phyloP scores from a whole-genome alignment of 2,113 vertebrate genomes.

The Marmota flaviventris region DNA sequence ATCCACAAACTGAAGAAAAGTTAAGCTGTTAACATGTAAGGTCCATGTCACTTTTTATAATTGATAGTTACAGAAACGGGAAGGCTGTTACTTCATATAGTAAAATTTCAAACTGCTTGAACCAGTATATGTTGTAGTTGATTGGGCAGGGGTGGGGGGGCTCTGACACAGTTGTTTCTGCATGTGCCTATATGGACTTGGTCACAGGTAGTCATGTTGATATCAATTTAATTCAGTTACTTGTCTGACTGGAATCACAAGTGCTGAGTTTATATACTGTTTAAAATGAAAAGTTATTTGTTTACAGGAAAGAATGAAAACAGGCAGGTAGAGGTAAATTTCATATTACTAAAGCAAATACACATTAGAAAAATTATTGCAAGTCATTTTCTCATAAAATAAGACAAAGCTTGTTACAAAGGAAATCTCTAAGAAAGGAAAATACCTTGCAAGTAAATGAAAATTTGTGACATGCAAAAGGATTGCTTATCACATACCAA shows the following conservation, averaged over 20 bases:
- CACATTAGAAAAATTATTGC: neutral
- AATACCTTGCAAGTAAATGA: neutral
- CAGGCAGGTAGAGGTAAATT: neutral
- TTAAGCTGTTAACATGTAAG: neutral
- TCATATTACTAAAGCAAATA: neutral
- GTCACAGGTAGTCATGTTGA: neutral
- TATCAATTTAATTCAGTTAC: neutral
- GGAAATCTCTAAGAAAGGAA: neutral
- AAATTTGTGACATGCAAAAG: neutral
- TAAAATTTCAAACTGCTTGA: neutral
- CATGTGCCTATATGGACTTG: neutral
- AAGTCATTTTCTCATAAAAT: neutral
- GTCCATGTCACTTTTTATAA: neutral
- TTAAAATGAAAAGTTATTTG: neutral
- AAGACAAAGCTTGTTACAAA: neutral
- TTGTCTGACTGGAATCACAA: neutral
- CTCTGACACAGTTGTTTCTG: neutral
- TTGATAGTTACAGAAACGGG: neutral
- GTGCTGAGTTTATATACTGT: neutral
- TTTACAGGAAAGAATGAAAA: neutral
- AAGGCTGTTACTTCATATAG: neutral
- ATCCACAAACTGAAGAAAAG: neutral
- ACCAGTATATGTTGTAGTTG: neutral
- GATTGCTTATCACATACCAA: neutral
- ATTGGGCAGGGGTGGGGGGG: neutral